Conservation (phyloP, 2,797 vertebrate genomes). For the Catostomus latipinnis region DNA sequence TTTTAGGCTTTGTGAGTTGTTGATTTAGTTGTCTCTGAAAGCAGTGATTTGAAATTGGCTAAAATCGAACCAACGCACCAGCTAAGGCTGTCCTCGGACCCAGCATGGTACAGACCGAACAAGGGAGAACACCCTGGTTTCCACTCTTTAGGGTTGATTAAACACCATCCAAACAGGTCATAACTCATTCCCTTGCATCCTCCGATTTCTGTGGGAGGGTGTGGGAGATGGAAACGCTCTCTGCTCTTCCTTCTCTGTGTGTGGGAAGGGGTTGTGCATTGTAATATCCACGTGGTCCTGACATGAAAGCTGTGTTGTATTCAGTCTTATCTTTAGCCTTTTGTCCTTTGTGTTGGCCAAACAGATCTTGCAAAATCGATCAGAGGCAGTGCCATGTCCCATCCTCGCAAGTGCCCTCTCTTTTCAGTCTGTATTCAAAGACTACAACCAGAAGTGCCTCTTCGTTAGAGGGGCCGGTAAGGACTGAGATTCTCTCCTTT, state of each 20-base stretch:
- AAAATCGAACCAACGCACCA: slow-evolving; percentile 7
- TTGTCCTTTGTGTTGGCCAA: slow-evolving; percentile 51
- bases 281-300: slow-evolving; percentile 54
- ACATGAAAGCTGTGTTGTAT: slow-evolving; percentile 52
- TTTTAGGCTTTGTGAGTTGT: not conserved
- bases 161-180: slow-evolving; percentile 27
- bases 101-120: slow-evolving; percentile 8
- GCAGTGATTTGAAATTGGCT: not conserved
- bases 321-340: slow-evolving; percentile 39
- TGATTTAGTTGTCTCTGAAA: not conserved
- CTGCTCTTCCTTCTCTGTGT: slow-evolving; percentile 41
- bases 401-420: not conserved
- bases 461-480: not conserved
- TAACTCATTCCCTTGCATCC: slow-evolving; percentile 32
- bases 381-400: slow-evolving; percentile 28
- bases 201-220: slow-evolving; percentile 37
- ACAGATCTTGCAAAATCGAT: slow-evolving; percentile 16
- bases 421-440: slow-evolving; percentile 25
- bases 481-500: not conserved
- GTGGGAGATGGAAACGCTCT: slow-evolving; percentile 42
- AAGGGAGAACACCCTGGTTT: slow-evolving; percentile 8
- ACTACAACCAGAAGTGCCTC: not conserved
- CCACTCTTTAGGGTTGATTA: slow-evolving; percentile 24
- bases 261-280: slow-evolving; percentile 51
- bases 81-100: not conserved